These are phyloP conservation scores for Hemithea aestivaria DNA, from an alignment of 2,888 invertebrate species.

Conservation along the genomic window DNA sequence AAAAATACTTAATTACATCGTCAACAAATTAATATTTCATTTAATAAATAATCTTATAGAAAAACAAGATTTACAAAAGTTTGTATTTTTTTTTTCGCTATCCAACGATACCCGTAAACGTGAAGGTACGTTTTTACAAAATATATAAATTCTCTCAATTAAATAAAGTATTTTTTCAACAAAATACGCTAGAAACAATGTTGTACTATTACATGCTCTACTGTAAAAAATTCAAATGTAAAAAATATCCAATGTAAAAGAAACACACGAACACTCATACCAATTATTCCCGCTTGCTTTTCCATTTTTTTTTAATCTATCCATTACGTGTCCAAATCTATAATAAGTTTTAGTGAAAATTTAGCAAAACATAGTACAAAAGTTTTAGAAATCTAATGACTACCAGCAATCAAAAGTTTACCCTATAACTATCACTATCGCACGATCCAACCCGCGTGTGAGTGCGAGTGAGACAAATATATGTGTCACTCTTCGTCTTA, in stretches of 20 bases:
- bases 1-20: conserved; percentile 73
- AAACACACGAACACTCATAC: conserved; percentile 31
- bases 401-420: conserved; percentile 73
- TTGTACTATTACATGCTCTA: too few species aligned
- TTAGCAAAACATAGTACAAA: conserved; percentile 79
- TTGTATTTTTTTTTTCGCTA: conserved; percentile 33
- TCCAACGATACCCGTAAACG: conserved; percentile 52
- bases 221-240: conserved; percentile 5
- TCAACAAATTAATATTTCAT: conserved; percentile 72
- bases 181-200: conserved; percentile 21
- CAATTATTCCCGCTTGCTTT: conserved; percentile 52
- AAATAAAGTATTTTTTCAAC: conserved; percentile 29
- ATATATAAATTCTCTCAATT: conserved; percentile 63
- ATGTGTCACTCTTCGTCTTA: conserved; percentile 21
- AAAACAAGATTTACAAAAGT: conserved; percentile 68
- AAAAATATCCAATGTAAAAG: conserved; percentile 16
- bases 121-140: conserved; percentile 61
- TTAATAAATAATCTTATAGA: conserved; percentile 72
- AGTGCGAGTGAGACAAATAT: conserved; percentile 52
- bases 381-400: conserved; percentile 75
- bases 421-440: conserved; percentile 75
- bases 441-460: conserved; percentile 53
- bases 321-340: conserved; percentile 72
- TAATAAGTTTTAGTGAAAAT: conserved; percentile 72
- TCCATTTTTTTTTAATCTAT: conserved; percentile 51